Base-by-base conservation (phyloP, 1,140 invertebrate genomes). In the Drosophila ercepeae region DNA sequence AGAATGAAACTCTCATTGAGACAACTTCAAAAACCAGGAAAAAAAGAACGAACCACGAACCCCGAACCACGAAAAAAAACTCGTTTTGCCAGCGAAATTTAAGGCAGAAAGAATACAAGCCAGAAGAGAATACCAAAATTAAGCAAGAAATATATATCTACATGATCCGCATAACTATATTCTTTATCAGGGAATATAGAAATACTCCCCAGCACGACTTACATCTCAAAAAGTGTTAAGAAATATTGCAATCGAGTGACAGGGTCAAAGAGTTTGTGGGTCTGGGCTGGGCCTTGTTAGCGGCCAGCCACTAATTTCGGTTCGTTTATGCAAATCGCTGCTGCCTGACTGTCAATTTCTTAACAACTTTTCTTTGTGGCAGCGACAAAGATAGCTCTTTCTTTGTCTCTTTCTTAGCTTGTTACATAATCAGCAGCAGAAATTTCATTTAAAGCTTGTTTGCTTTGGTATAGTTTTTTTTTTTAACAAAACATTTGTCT, bases 1-100 rank as follows among this genome's bases (percentile, higher is more conserved):
- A 84, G 81, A 84, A 84, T 84, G 81, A 86, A 84, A 64, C 74
- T 84, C 81, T 81, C 67, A 59, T 70, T 55, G 61, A 76, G 63
- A 75, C 73, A 58, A 82, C 49, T 71, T 54, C 49, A 67, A 50
- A 60, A 34, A 18, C 14, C 14, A 42, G n/a, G 3, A 32, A 18
- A 29, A 16, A 52, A 42, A n/a, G n/a, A n/a, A n/a, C n/a, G 11
- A 23, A 71, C 18, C 32, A 32, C n/a, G n/a, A n/a, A n/a, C n/a
- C n/a, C n/a, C n/a, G n/a, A n/a, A 32, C 49, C 42, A 64, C 60
- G 23, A 61, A 64, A 39, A 39, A 50, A 78, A 84, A 81, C 81
- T 81, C 44, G 76, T 84, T 84, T 68, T 57, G 50, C 52, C 71
- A 75, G 75, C 79, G 46, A 78, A 78, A 71, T 75, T 75, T 29